Conservation (phyloP, 2,113 vertebrate genomes). For the Fregata magnificens region DNA sequence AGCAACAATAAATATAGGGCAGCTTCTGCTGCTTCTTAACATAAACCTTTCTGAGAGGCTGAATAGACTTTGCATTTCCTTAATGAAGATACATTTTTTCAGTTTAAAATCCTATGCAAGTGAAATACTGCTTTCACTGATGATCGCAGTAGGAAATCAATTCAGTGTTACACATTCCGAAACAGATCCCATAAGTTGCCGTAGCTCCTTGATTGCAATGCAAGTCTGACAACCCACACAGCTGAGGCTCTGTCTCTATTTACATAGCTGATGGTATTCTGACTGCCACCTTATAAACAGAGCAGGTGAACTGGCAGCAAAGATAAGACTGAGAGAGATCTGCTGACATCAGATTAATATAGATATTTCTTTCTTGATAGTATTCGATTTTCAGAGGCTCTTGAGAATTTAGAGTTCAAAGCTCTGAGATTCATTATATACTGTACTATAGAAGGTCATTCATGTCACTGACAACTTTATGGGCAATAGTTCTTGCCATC, state of each 20-base stretch:
- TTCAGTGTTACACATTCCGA: background rate
- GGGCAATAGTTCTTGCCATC: background rate
- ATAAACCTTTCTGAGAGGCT: background rate
- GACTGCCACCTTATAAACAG: background rate
- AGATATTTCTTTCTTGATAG: background rate
- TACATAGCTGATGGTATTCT: background rate
- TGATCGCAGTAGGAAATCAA: background rate
- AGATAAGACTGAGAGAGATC: background rate
- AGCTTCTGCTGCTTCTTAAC: background rate
- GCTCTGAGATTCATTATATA: background rate
- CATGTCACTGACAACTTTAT: background rate
- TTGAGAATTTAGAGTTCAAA: background rate
- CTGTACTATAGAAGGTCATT: background rate
- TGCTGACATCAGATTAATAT: background rate
- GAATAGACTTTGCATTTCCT: background rate
- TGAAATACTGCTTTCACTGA: conserved; percentile 6
- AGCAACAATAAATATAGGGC: background rate
- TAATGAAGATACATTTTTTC: conserved; percentile 15
- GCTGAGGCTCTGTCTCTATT: background rate
- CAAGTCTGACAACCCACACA: background rate
- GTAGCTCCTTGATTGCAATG: background rate
- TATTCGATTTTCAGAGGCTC: conserved; percentile 20
- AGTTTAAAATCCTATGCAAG: conserved; percentile 10
- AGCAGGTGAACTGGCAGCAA: background rate
- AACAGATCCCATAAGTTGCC: conserved; percentile 17